These are phyloP conservation scores for Gymnogyps californianus DNA, from an alignment of 2,113 vertebrate species.

Conservation along the genomic window DNA sequence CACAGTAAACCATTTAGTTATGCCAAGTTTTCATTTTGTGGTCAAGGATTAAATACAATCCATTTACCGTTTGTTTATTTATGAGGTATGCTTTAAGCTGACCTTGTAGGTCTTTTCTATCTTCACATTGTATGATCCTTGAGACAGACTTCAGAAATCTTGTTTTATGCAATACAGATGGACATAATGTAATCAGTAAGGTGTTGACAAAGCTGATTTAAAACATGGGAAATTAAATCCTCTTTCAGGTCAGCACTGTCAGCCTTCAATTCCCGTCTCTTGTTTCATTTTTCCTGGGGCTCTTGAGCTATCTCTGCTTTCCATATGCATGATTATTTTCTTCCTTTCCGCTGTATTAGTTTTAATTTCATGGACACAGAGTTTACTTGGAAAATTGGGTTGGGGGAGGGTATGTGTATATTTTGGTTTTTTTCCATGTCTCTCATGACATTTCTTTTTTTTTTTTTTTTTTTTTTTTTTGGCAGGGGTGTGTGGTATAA, in stretches of 20 bases:
- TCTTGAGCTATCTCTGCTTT: neutral
- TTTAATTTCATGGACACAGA: neutral
- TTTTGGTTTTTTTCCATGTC: neutral
- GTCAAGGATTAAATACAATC: neutral
- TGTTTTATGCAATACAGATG: neutral
- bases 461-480: too few species aligned
- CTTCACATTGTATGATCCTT: neutral
- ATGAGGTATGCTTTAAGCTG: neutral
- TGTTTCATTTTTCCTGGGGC: neutral
- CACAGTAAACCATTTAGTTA: neutral
- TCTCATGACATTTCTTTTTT: neutral
- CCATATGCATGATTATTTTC: neutral
- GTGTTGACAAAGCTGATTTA: constrained; percentile 31
- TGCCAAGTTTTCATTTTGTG: neutral
- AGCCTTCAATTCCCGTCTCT: neutral
- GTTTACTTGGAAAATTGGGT: neutral
- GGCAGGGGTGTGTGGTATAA: neutral
- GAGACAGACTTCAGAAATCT: neutral
- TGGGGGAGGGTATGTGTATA: neutral
- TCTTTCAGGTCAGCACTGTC: neutral
- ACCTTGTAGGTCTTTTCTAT: neutral
- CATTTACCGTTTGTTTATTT: neutral
- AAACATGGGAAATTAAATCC: neutral
- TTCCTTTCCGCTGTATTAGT: neutral
- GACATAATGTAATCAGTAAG: neutral